phyloP scores from a whole-genome alignment of 2,888 invertebrate species.

The Rhabditophanes sp. region DNA sequence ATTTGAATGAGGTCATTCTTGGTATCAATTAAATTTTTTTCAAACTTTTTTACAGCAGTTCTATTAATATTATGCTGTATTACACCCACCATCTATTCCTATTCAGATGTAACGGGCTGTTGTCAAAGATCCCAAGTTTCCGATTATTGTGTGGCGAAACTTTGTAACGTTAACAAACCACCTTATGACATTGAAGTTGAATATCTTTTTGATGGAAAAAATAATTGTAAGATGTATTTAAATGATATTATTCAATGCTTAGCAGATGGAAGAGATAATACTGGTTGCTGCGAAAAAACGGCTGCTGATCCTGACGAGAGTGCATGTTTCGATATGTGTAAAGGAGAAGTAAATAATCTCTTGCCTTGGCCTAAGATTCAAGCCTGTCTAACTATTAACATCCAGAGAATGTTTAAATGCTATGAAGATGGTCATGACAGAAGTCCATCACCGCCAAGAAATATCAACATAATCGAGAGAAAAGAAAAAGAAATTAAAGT shows the following conservation, averaged over 20 bases:
- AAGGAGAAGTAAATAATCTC: conserved; percentile 13
- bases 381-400: conserved; percentile 30
- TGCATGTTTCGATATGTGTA: conserved; percentile 30
- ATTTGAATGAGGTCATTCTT: conserved; percentile 6
- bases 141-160: conserved; percentile 16
- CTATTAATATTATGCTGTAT: too few species aligned
- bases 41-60: too few species aligned
- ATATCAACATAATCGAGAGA: conserved; percentile 8
- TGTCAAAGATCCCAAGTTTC: conserved; percentile 24
- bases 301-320: conserved; percentile 18
- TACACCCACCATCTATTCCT: conserved; percentile 3
- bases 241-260: conserved; percentile 24
- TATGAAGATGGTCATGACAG: conserved; percentile 18
- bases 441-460: conserved; percentile 21
- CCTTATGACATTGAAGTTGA: conserved; percentile 26
- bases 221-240: conserved; percentile 19
- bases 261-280: conserved; percentile 29
- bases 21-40: too few species aligned
- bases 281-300: conserved; percentile 21
- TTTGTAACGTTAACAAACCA: conserved; percentile 25
- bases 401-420: conserved; percentile 26
- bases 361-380: conserved; percentile 15
- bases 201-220: conserved; percentile 15
- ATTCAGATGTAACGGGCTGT: conserved; percentile 11
- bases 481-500: conserved; percentile 9